These are phyloP conservation scores for Syngnathus scovelli DNA, from an alignment of 2,113 vertebrate genomes.

Conservation along the genomic window DNA sequence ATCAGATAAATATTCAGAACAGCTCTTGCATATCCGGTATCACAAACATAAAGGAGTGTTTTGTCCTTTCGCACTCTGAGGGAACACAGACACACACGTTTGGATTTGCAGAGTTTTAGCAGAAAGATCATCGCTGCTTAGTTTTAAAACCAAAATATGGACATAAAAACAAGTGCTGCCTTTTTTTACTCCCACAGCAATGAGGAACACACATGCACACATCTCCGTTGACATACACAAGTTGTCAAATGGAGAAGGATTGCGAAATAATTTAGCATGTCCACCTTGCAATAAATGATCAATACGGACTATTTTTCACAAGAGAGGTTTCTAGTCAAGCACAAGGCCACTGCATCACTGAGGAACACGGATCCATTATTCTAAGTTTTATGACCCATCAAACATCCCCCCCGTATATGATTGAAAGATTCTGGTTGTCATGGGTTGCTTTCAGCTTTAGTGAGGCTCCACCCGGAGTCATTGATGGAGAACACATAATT, in stretches of 20 bases:
- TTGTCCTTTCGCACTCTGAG: constrained; percentile 55
- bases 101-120: constrained; percentile 32
- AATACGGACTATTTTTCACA: constrained; percentile 54
- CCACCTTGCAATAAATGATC: constrained; percentile 60
- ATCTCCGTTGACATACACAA: constrained; percentile 40
- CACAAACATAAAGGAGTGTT: constrained; percentile 68
- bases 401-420: constrained; percentile 20
- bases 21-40: constrained; percentile 67
- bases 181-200: background rate
- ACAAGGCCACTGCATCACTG: constrained; percentile 57
- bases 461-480: constrained; percentile 28
- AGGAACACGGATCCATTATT: constrained; percentile 42
- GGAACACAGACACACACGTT: constrained; percentile 37
- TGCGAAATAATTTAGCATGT: constrained; percentile 63
- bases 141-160: background rate
- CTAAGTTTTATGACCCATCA: constrained; percentile 52
- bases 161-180: background rate
- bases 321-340: constrained; percentile 26
- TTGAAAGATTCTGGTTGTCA: constrained; percentile 49
- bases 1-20: constrained; percentile 70
- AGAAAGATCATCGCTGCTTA: constrained; percentile 24
- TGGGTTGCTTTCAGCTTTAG: constrained; percentile 30
- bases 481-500: constrained; percentile 7
- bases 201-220: background rate
- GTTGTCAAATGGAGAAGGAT: constrained; percentile 61